Evolutionary conservation across 1,140 invertebrate species (phyloP).

Genomic region (Paraescarpia echinospica): DNA sequence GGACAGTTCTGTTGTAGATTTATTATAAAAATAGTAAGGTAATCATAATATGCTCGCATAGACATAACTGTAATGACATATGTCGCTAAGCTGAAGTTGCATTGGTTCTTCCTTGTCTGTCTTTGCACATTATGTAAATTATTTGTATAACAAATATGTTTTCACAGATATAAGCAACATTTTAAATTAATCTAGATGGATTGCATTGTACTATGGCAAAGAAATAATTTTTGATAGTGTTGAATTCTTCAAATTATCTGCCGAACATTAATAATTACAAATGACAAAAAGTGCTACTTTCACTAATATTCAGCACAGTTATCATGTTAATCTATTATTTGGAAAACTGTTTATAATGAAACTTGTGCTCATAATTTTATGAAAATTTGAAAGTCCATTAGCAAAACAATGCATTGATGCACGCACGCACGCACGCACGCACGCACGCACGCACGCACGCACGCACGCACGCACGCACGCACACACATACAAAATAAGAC

Average conservation of each 20-base stretch:
- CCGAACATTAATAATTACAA: too few species aligned
- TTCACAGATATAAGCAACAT: not conserved
- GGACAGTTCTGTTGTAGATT: not conserved
- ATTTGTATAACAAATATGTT: conserved; percentile 7
- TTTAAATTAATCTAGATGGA: not conserved
- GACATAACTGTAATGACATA: not conserved
- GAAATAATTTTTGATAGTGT: not conserved
- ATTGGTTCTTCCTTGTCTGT: not conserved
- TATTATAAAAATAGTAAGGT: not conserved
- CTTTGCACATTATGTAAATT: not conserved
- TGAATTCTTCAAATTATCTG: not conserved
- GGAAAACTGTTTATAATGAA: not conserved
- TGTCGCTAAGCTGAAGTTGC: not conserved
- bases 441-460: too few species aligned
- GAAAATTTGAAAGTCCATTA: not conserved
- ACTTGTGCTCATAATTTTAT: not conserved
- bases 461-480: too few species aligned
- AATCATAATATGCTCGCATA: not conserved
- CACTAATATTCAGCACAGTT: not conserved
- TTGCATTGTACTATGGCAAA: not conserved
- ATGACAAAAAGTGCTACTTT: too few species aligned
- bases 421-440: too few species aligned
- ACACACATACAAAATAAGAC: too few species aligned
- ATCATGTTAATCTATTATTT: too few species aligned
- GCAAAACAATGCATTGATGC: too few species aligned